Evolutionary conservation across 2,888 invertebrate genomes (phyloP).

Genomic region (Lapara coniferarum): DNA sequence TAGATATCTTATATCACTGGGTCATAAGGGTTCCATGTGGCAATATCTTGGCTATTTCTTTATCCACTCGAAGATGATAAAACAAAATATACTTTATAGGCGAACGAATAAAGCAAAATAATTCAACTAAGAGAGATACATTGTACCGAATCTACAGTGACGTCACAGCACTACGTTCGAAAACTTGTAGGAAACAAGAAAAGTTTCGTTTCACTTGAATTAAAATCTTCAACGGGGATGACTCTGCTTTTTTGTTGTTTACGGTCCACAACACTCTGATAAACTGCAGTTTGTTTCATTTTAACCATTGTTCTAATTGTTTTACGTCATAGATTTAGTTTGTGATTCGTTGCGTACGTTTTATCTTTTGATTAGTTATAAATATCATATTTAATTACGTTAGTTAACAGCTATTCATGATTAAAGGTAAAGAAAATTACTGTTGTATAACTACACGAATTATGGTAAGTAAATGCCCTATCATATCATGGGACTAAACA

Average conservation of each 20-base stretch:
- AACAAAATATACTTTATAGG: no score
- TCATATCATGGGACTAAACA: no score
- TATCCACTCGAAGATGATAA: no score
- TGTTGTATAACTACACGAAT: no score
- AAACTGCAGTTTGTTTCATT: constrained; percentile 52
- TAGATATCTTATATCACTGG: no score
- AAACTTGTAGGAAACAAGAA: constrained; percentile 63
- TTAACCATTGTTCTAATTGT: constrained; percentile 36
- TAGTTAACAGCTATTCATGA: no score
- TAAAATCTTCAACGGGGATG: constrained; percentile 61
- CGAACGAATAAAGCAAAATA: not conserved
- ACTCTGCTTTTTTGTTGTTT: constrained; percentile 47
- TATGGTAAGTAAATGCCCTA: no score
- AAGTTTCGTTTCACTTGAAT: constrained; percentile 69
- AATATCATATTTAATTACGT: no score
- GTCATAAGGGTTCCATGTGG: no score
- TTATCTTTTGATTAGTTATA: not conserved
- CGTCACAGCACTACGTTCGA: constrained; percentile 29
- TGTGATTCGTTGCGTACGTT: not conserved
- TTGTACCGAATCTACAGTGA: not conserved
- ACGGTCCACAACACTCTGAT: constrained; percentile 50
- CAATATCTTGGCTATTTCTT: no score
- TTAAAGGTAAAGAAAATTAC: no score
- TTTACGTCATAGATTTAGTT: not conserved
- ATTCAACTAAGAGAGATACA: not conserved